Conservation (phyloP, 2,888 invertebrate genomes). For the Cetonia aurata region DNA sequence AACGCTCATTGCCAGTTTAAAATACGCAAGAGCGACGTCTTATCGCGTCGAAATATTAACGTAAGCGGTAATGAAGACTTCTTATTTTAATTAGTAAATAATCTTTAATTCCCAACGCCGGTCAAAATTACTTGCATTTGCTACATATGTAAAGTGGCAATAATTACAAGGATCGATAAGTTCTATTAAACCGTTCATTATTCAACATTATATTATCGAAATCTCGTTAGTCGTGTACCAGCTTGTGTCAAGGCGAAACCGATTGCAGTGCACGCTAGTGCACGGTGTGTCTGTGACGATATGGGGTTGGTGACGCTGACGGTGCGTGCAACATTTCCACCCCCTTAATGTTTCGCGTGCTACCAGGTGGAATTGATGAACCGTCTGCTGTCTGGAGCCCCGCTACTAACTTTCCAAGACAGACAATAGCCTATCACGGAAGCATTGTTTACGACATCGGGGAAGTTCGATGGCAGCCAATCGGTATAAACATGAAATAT, state of each 20-base stretch:
- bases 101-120: not conserved
- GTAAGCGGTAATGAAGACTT: not conserved
- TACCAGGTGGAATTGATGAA: slow-evolving; percentile 55
- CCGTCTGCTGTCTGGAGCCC: slow-evolving; percentile 51
- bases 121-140: not conserved
- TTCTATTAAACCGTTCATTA: slow-evolving; percentile 45
- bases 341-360: slow-evolving; percentile 53
- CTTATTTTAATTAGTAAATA: slow-evolving; percentile 10
- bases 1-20: slow-evolving; percentile 1
- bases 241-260: slow-evolving; percentile 53
- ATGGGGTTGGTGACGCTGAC: slow-evolving; percentile 49
- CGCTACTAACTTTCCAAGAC: slow-evolving; percentile 51
- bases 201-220: slow-evolving; percentile 53
- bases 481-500: slow-evolving; percentile 40
- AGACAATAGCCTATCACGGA: slow-evolving; percentile 53
- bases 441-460: slow-evolving; percentile 47
- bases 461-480: slow-evolving; percentile 40
- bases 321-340: slow-evolving; percentile 42
- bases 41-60: not conserved
- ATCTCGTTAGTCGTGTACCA: slow-evolving; percentile 55
- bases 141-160: slow-evolving; percentile 14
- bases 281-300: slow-evolving; percentile 48
- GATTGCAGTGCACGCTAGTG: slow-evolving; percentile 51
- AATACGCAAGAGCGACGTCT: not conserved
- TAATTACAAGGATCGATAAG: slow-evolving; percentile 37